Percentiles rank a stretch among this genome's conserved stretches.
Conservation (phyloP, 2,888 invertebrate genomes). For the Chromoteleia sp. region DNA sequence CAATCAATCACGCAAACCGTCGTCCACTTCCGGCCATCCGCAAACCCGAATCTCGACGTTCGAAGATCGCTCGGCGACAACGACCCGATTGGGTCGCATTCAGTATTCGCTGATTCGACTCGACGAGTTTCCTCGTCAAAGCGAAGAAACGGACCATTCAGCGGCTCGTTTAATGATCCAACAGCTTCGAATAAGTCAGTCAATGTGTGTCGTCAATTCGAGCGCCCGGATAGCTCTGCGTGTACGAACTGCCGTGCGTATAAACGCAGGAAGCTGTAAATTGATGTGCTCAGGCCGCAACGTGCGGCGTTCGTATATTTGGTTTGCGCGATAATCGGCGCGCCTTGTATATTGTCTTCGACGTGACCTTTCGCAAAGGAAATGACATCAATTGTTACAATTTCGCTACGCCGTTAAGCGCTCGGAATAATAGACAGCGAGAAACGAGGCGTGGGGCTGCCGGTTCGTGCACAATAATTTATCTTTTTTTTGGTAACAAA, state of each 20-base stretch:
- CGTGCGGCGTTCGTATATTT: slow-evolving; percentile 54
- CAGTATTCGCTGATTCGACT: slow-evolving; percentile 32
- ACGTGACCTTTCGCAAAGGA: slow-evolving; percentile 55
- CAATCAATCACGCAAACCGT: background rate
- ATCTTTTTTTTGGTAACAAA: no score
- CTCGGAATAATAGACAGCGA: background rate
- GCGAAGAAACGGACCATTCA: slow-evolving; percentile 50
- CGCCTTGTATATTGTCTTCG: slow-evolving; percentile 62
- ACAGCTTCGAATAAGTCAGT: slow-evolving; percentile 49
- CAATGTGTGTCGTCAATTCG: slow-evolving; percentile 47
- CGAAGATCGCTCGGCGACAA: slow-evolving; percentile 26
- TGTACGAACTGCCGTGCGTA: slow-evolving; percentile 65
- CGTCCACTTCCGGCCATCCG: background rate
- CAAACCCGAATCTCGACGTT: slow-evolving; percentile 6
- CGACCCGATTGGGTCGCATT: slow-evolving; percentile 36
- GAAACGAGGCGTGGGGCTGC: background rate
- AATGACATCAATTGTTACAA: slow-evolving; percentile 58
- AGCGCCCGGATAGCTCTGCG: slow-evolving; percentile 49
- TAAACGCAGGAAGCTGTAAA: slow-evolving; percentile 80
- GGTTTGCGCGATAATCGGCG: slow-evolving; percentile 61
- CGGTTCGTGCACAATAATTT: no score
- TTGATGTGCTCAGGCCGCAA: slow-evolving; percentile 74
- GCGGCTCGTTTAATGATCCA: slow-evolving; percentile 54
- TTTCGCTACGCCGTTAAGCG: slow-evolving; percentile 28
- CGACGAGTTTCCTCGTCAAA: slow-evolving; percentile 26